Conservation (phyloP, 2,888 invertebrate genomes). For the Tineola bisselliella region DNA sequence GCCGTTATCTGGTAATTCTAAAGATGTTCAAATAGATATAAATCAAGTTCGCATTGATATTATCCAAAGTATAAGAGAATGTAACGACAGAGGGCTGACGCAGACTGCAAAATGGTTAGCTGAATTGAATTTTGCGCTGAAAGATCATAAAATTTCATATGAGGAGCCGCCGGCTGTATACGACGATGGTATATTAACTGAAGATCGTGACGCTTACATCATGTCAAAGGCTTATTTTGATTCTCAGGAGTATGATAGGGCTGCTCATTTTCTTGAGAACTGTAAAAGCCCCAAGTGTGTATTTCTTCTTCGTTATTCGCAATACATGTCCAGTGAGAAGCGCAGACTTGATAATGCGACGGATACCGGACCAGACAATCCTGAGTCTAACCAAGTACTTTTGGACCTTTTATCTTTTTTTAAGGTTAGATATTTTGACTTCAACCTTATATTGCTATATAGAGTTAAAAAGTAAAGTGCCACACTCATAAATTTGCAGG, state of each 20-base stretch:
- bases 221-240: constrained; percentile 91
- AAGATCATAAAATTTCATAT: constrained; percentile 69
- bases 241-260: constrained; percentile 88
- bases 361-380: constrained; percentile 45
- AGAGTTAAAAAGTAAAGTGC: not conserved
- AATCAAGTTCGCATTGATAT: constrained; percentile 55
- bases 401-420: constrained; percentile 54
- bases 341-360: constrained; percentile 81
- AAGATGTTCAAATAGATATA: constrained; percentile 53
- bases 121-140: constrained; percentile 82
- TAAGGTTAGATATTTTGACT: constrained; percentile 32
- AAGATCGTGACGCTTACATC: constrained; percentile 77
- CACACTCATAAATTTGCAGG: constrained; percentile 40
- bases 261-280: constrained; percentile 80
- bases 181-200: constrained; percentile 56
- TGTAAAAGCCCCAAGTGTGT: constrained; percentile 76
- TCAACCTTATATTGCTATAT: not conserved
- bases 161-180: constrained; percentile 53
- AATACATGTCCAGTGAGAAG: constrained; percentile 90
- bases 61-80: constrained; percentile 67
- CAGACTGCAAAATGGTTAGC: constrained; percentile 90
- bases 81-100: constrained; percentile 80
- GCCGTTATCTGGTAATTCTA: constrained; percentile 30
- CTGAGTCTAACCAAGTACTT: constrained; percentile 52
- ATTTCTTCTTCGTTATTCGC: constrained; percentile 87